Evolutionary conservation across 2,113 vertebrate genomes (phyloP).

Genomic region (Microtus ochrogaster): DNA sequence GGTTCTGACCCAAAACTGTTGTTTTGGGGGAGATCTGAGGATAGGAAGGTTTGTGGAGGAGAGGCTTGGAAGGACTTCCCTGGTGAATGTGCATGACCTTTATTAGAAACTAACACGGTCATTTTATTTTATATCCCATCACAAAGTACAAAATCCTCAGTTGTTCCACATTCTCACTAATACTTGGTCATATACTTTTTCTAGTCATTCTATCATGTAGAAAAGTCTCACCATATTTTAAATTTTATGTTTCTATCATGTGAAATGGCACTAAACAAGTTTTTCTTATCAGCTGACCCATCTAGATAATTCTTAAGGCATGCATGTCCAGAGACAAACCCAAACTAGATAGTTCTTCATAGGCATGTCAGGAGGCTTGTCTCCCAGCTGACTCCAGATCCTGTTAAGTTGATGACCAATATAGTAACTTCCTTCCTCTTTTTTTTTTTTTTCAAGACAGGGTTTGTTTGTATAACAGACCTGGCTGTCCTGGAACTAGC

Average conservation of each 20-base stretch:
- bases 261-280: background rate
- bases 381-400: background rate
- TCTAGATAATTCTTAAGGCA: background rate
- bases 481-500: no score
- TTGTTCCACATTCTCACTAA: conserved; percentile 6
- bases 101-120: background rate
- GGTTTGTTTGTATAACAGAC: no score
- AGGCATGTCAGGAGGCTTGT: background rate
- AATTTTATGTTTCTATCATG: conserved; percentile 8
- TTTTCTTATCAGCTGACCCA: background rate
- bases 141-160: background rate
- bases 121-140: background rate
- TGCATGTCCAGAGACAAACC: background rate
- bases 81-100: background rate
- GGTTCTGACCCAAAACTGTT: background rate
- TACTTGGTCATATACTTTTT: background rate
- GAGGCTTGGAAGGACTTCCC: background rate
- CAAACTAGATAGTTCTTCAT: background rate
- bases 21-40: background rate
- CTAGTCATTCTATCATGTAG: background rate
- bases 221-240: conserved; percentile 28
- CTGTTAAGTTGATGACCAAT: background rate
- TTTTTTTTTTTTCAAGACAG: no score
- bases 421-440: background rate
- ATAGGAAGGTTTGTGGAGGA: background rate